phyloP scores from a whole-genome alignment of 2,888 invertebrate genomes.

The Nomada goodeniana region DNA sequence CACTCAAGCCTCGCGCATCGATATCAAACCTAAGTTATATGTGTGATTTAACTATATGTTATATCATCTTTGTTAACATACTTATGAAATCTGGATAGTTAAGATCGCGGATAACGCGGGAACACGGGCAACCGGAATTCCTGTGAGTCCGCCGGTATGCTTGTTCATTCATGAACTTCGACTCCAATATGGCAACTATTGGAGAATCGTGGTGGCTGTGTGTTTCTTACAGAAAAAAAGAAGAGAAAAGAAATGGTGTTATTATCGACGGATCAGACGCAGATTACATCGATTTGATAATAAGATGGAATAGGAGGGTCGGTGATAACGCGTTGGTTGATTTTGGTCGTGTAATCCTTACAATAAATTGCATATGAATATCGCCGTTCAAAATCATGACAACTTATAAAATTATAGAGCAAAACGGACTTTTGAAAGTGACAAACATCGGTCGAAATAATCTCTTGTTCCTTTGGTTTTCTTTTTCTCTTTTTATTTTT shows the following conservation, averaged over 20 bases:
- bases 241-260: constrained; percentile 45
- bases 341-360: constrained; percentile 50
- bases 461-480: not conserved
- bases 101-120: constrained; percentile 47
- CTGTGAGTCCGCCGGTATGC: not conserved
- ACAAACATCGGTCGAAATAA: constrained; percentile 46
- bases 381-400: constrained; percentile 27
- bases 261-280: constrained; percentile 51
- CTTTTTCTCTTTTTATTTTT: not conserved
- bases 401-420: constrained; percentile 51
- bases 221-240: constrained; percentile 29
- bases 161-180: not conserved
- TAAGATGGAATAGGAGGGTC: constrained; percentile 39
- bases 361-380: constrained; percentile 45
- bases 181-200: not conserved
- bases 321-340: constrained; percentile 29
- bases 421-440: constrained; percentile 40
- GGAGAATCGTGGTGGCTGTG: constrained; percentile 35
- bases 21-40: constrained; percentile 72
- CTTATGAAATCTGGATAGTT: constrained; percentile 57
- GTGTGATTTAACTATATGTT: constrained; percentile 65
- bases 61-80: constrained; percentile 57
- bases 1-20: constrained; percentile 69
- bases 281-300: constrained; percentile 43
- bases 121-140: constrained; percentile 4